Base-by-base conservation (phyloP, 2,113 vertebrate species). In the Campylorhamphus procurvoides region DNA sequence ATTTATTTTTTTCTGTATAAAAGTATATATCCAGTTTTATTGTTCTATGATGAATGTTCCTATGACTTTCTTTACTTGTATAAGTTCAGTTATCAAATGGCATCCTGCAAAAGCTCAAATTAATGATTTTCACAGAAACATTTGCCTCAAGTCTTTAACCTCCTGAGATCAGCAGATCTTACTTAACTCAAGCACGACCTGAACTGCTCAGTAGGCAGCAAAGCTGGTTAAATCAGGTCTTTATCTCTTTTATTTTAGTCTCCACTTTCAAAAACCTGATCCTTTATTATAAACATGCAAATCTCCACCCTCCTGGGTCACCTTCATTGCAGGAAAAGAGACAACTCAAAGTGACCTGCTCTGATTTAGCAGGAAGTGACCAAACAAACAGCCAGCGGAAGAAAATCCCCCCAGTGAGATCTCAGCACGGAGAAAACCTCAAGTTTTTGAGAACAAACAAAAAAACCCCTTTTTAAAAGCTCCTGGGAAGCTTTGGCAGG, bases 361-460 rank as follows among this genome's bases (percentile, higher is more conserved):
- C 60, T 72, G 49, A 96, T 24, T 74, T 24, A 56, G 16, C 80
- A 89, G 82, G 68, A 96, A 95, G 39, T 78, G 47, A 90, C 55
- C 88, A 87, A 87, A 75, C 19, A 80, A 96, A 90, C 0, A 35
- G n/a, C 15, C 78, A 76, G 76, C 2, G 2, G 76, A 58, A 94
- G 50, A 96, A 87, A 92, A 89, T 42, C 20, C 37, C 58, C 50
- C 14, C 23, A 6, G 4, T 1, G 9, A 72, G 22, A 52, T 7
- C 39, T 22, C 33, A 40, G 59, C 49, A 7, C 1, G 10, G 8
- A 46, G 35, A 37, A 88, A 87, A 81, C 2, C 9, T 37, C 7
- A 16, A 4, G 11, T 1, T 84, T 91, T 40, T 35, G 44, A 44
- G 33, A 28, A 49, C 3, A 55, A 83, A 18, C 2, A 0, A 13